Percentiles rank a stretch among this genome's conserved stretches.
Evolutionary conservation across 2,888 invertebrate species (phyloP).

Genomic region (Siphonodentalium dalli): DNA sequence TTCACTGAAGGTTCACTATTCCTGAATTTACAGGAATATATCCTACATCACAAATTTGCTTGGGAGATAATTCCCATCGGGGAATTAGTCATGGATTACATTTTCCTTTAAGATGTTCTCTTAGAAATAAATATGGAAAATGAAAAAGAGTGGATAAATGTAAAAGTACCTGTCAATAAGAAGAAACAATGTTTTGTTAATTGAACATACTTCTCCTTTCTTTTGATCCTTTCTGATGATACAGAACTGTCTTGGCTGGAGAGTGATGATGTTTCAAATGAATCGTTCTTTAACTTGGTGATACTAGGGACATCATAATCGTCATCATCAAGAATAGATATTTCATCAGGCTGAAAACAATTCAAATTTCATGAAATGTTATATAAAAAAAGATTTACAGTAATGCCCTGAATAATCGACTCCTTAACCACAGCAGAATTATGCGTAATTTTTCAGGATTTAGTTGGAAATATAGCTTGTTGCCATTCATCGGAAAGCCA

Average conservation of each 20-base stretch:
- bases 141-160: no score
- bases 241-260: slow-evolving; percentile 58
- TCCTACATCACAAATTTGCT: no score
- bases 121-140: no score
- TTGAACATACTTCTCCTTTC: slow-evolving; percentile 33
- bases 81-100: no score
- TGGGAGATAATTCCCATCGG: no score
- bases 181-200: not conserved
- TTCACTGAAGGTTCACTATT: no score
- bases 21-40: no score
- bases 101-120: no score
- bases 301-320: slow-evolving; percentile 37
- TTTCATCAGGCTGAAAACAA: slow-evolving; percentile 42
- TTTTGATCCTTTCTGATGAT: slow-evolving; percentile 36
- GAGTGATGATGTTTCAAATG: slow-evolving; percentile 58
- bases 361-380: not conserved
- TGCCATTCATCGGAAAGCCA: no score
- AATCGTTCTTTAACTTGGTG: slow-evolving; percentile 54
- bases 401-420: not conserved
- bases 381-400: not conserved
- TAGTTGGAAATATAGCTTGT: not conserved
- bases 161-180: no score
- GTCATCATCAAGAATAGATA: slow-evolving; percentile 49
- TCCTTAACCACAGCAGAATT: not conserved
- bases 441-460: not conserved